These are phyloP conservation scores for Bradypus variegatus DNA, from an alignment of 2,797 vertebrate species.

Conservation along the genomic window DNA sequence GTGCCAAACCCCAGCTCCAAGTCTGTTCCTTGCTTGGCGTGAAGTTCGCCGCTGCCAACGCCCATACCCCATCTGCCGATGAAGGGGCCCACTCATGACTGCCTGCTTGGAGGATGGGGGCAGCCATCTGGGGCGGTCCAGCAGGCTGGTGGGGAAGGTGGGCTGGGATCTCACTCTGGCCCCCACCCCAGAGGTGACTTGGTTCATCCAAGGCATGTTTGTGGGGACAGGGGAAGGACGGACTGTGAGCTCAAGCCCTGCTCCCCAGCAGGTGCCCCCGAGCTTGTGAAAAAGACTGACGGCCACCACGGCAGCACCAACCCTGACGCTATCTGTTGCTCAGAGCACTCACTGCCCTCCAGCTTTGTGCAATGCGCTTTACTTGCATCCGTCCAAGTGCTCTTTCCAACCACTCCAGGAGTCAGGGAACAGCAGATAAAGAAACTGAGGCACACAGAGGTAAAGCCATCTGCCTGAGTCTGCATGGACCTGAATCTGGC, in stretches of 20 bases:
- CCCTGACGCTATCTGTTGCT: background rate
- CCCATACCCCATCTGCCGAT: slow-evolving; percentile 54
- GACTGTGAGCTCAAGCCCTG: background rate
- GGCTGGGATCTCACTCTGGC: background rate
- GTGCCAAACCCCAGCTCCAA: background rate
- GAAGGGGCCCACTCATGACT: background rate
- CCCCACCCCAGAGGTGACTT: background rate
- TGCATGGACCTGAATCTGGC: background rate
- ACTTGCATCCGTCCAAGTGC: accelerated
- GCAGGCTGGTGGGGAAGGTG: slow-evolving; percentile 17
- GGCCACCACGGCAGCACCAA: background rate
- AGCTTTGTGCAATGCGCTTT: background rate
- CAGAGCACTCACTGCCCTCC: background rate
- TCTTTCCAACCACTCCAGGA: background rate
- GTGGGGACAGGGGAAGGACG: background rate
- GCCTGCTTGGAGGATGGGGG: slow-evolving; percentile 13
- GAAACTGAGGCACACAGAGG: background rate
- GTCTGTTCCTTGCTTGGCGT: background rate
- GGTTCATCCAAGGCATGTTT: background rate
- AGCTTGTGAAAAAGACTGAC: background rate
- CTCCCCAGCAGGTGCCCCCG: background rate
- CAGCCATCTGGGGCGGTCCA: slow-evolving; percentile 42
- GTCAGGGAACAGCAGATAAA: background rate
- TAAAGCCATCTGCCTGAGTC: background rate
- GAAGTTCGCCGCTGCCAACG: background rate